Base-by-base conservation (phyloP, 2,113 vertebrate species). In the Scomber japonicus region DNA sequence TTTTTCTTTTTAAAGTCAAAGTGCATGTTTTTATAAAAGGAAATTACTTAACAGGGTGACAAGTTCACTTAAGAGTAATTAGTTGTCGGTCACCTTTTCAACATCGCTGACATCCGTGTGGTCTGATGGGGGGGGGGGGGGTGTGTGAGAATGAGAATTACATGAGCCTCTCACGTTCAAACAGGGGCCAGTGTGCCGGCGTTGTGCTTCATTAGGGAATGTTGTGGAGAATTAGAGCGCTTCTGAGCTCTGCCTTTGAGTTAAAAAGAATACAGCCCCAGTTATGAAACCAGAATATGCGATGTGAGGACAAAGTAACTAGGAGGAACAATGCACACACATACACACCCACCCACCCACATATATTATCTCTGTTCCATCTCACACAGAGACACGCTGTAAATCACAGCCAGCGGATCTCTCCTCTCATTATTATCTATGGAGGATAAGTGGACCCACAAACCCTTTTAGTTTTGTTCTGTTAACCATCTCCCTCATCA, bases 391-490 rank as follows among this genome's bases (percentile, higher is more conserved):
- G 2, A 31, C 9, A 55, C 27, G 16, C 59, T 61, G 69, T 83
- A 78, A 70, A 83, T 83, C 19, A 70, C 44, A 13, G 15, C 7
- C 60, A 45, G 60, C 54, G 60, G 62, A 70, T 79, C 17, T 30
- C 16, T 76, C 21, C 67, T 69, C 53, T 79, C 55, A 45, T 84
- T 65, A 62, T 15, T 40, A 24, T 80, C 60, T 14, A 17, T 50
- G 5, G 15, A 49, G 71, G 61, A 75, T 51, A 60, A 89, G 83
- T 57, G 35, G 31, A 86, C 3, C 77, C 49, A 17, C 62, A 59
- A 72, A 84, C 64, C 59, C 67, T 65, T 82, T 82, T 55, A 68
- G 61, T 84, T 89, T 66, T 70, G 64, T 75, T 76, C 75, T 71
- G 60, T 71, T 85, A 76, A 82, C 71, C 48, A 77, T 74, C 63